A percentile compares a stretch with the other conserved stretches of the same genome.
Evolutionary conservation across 1,140 invertebrate species (phyloP).

Genomic region (Maconellicoccus hirsutus): DNA sequence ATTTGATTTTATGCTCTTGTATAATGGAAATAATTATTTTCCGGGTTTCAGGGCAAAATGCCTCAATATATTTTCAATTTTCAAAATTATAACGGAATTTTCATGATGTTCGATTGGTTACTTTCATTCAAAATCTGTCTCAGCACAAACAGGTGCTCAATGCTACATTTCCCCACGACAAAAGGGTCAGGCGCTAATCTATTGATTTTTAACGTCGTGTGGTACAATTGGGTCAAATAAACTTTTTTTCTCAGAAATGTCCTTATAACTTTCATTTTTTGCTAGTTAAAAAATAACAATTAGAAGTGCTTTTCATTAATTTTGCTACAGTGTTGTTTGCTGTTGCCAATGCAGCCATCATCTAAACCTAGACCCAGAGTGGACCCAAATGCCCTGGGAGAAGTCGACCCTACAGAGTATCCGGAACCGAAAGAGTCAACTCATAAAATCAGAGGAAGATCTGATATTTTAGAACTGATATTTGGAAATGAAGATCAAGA

Average conservation of each 20-base stretch:
- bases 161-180: not conserved
- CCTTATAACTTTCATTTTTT: not conserved
- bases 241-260: not conserved
- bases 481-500: slow-evolving; percentile 78
- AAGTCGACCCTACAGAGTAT: slow-evolving; percentile 58
- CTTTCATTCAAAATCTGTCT: no score
- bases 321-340: no score
- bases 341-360: not conserved
- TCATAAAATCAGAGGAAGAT: slow-evolving; percentile 72
- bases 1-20: no score
- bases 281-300: not conserved
- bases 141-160: no score
- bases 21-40: no score
- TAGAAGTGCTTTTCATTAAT: no score
- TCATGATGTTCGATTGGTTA: no score
- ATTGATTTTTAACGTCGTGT: not conserved
- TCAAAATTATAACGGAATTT: no score
- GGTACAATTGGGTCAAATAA: not conserved
- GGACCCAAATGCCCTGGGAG: slow-evolving; percentile 57
- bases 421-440: slow-evolving; percentile 75
- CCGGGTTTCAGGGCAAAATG: no score
- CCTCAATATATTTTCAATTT: no score
- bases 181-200: not conserved
- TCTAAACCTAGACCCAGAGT: slow-evolving; percentile 45
- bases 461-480: slow-evolving; percentile 68